Conservation (phyloP, 2,113 vertebrate species). For the Neopipo cinnamomea region DNA sequence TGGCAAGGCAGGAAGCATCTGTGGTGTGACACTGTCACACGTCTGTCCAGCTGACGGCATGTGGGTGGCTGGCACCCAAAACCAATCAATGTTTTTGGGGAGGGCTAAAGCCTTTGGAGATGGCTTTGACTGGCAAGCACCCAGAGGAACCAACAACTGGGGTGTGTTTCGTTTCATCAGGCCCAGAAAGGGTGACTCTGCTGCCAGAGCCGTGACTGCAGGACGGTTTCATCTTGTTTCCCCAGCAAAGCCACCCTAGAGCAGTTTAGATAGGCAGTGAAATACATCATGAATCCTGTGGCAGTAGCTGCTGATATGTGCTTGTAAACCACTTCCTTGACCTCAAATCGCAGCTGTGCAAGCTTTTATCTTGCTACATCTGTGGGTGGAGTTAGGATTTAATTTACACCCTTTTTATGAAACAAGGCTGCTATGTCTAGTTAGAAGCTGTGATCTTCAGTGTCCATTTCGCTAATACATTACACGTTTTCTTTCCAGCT, state of each 20-base stretch:
- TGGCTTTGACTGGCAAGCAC: not conserved
- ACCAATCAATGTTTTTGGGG: accelerated
- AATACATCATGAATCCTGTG: not conserved
- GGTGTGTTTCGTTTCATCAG: not conserved
- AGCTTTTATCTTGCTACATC: not conserved
- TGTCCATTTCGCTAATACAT: not conserved
- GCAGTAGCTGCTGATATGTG: not conserved
- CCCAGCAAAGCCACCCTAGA: not conserved
- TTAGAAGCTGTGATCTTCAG: not conserved
- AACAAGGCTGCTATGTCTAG: not conserved
- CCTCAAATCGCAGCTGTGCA: not conserved
- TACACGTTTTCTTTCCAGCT: constrained; percentile 64
- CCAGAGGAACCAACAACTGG: not conserved
- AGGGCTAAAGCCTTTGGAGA: not conserved
- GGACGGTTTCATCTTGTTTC: not conserved
- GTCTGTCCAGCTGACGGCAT: accelerated
- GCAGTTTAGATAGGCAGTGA: not conserved
- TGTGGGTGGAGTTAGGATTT: not conserved
- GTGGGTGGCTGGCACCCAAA: not conserved
- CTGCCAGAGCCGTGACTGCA: not conserved
- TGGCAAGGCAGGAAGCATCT: not conserved
- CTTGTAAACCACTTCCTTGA: constrained; percentile 1
- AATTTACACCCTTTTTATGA: not conserved
- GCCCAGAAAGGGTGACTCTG: accelerated
- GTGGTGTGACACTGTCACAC: not conserved